phyloP scores from a whole-genome alignment of 2,113 vertebrate genomes.

The Climacteris rufus region DNA sequence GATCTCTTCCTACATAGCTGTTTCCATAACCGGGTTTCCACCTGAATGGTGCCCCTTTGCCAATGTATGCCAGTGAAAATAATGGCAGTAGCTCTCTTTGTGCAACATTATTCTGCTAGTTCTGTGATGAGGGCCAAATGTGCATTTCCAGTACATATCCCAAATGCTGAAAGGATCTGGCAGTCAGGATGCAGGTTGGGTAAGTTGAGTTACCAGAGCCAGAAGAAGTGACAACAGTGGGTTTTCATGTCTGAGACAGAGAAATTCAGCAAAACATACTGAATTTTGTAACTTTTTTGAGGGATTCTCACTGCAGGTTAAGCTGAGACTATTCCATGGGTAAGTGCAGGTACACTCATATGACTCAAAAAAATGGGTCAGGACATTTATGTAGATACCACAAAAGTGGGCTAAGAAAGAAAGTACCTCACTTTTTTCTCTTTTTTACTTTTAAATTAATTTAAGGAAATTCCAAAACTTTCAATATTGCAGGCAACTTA shows the following conservation, averaged over 20 bases:
- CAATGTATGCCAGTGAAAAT: background rate
- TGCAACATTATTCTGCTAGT: background rate
- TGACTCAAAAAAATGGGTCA: background rate
- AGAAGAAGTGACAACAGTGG: background rate
- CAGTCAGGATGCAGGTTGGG: background rate
- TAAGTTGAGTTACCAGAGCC: background rate
- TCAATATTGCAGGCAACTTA: background rate
- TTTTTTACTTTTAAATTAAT: background rate
- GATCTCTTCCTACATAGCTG: background rate
- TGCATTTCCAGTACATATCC: background rate
- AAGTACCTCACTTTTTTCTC: background rate
- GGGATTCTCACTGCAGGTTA: background rate
- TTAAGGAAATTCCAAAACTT: background rate
- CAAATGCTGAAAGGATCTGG: background rate
- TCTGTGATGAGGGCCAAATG: background rate
- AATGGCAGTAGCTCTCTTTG: background rate
- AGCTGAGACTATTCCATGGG: background rate
- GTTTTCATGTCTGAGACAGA: background rate
- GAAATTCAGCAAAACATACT: background rate
- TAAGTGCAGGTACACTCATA: background rate
- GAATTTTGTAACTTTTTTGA: background rate
- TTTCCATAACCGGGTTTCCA: background rate
- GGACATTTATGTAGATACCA: background rate
- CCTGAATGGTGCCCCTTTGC: background rate
- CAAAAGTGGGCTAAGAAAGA: background rate